Conservation (phyloP, 2,888 invertebrate genomes). For the Synanthedon andrenaeformis region DNA sequence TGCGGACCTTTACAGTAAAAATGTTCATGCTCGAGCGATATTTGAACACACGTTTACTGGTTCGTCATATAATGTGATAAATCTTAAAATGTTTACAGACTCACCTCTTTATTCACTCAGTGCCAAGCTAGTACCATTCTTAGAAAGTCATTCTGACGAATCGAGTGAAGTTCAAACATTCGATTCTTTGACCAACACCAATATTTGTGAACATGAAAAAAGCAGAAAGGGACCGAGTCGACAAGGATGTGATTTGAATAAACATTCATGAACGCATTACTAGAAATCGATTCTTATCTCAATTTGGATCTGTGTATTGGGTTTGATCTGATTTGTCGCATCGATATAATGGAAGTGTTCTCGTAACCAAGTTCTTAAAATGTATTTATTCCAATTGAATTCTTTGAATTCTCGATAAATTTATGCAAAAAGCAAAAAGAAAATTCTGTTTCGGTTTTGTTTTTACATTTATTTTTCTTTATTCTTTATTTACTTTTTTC, state of each 20-base stretch:
- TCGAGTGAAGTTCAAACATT: slow-evolving; percentile 46
- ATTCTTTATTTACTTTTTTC: no score
- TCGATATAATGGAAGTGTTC: slow-evolving; percentile 5
- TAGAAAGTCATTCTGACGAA: slow-evolving; percentile 28
- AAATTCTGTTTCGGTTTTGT: not conserved
- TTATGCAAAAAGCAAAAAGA: not conserved
- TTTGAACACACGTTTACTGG: no score
- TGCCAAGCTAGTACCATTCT: slow-evolving; percentile 26
- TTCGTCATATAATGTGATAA: no score
- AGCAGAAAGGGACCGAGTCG: slow-evolving; percentile 25
- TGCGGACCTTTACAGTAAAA: no score
- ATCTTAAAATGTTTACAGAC: not conserved
- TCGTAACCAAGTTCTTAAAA: not conserved
- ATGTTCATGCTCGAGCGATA: no score
- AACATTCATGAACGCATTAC: slow-evolving; percentile 26
- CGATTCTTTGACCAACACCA: slow-evolving; percentile 36
- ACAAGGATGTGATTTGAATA: slow-evolving; percentile 43
- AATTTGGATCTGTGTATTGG: not conserved
- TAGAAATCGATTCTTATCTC: slow-evolving; percentile 14
- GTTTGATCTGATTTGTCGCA: slow-evolving; percentile 4
- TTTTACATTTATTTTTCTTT: not conserved
- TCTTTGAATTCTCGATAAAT: not conserved
- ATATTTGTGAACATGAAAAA: slow-evolving; percentile 36
- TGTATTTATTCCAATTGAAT: not conserved
- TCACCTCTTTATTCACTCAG: not conserved